Percentiles rank a stretch among this genome's conserved stretches.
These are phyloP conservation scores for Malaclemys terrapin DNA, from an alignment of 2,113 vertebrate species.

Conservation along the genomic window DNA sequence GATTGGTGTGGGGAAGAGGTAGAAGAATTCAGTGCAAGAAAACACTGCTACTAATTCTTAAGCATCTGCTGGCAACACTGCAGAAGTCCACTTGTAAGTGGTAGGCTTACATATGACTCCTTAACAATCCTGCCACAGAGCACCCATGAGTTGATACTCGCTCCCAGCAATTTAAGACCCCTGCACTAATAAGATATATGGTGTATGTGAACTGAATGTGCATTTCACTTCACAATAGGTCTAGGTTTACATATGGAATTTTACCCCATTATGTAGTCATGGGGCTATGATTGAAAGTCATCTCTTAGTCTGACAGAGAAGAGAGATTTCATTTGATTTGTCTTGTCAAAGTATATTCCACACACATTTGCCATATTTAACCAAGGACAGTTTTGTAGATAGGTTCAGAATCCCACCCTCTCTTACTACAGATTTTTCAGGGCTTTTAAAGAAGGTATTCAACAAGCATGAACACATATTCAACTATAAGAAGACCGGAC, in stretches of 20 bases:
- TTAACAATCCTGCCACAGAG: background rate
- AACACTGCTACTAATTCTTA: background rate
- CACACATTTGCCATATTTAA: background rate
- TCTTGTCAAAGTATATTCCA: slow-evolving; percentile 13
- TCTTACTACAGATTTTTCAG: background rate
- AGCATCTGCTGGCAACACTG: background rate
- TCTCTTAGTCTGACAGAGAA: background rate
- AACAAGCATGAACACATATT: background rate
- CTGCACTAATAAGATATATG: background rate
- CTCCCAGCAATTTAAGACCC: background rate
- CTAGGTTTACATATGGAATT: slow-evolving; percentile 4
- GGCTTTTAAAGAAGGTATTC: background rate
- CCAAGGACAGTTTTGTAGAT: background rate
- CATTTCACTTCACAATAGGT: background rate
- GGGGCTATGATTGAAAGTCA: background rate
- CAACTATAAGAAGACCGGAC: background rate
- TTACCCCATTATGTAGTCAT: background rate
- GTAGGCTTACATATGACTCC: background rate
- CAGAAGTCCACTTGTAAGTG: background rate
- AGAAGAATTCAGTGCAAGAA: background rate
- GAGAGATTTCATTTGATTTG: background rate
- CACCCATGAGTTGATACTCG: background rate
- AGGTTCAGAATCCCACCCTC: background rate
- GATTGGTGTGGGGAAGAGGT: background rate
- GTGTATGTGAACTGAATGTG: background rate